Base-by-base conservation (phyloP, 35 echinoderm and acorn worm genomes). In the Ophiothrix spiculata region DNA sequence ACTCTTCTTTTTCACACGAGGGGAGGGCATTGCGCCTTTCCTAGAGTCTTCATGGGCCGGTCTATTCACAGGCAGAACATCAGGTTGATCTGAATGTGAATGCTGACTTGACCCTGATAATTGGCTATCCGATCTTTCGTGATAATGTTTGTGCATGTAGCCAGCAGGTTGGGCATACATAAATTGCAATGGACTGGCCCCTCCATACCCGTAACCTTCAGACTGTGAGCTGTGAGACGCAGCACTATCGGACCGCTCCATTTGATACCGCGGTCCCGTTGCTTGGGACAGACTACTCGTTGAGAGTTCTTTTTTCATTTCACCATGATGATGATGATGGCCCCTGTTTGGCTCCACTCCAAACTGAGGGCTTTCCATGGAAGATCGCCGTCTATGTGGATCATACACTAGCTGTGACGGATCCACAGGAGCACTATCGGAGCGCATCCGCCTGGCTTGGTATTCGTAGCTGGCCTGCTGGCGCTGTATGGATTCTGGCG, bases 1-100 rank as follows among this genome's bases (percentile, higher is more conserved):
- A 17, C 88, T 95, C 79, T 88, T 95, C 86, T 95, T 95, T 77
- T 95, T 91, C 17, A 83, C 63, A 32, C 90, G 90, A 32, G 93
- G 93, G 31, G 93, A 95, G 40, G 93, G 90, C 54, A 83, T 64
- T 77, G 89, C 38, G 80, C 86, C 1, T 37, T 89, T 84, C 37
- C 91, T 28, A 32, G 45, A 32, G 35, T 86, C 89, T 0, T 84
- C 83, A 21, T 80, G 83, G 84, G 32, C 64, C 25, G 37, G 63
- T 33, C 84, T 40, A 29, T 41, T 64, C 35, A 60, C 34, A 32
- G 84, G 73, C 38, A 64, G 36, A 12, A 74, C 75, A 15, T 75
- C 81, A 21, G n/a, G 40, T 36, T 78, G 76, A 35, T 80, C 78
- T 36, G 79, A 16, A 45, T 76, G 39, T 38, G 81, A 76, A 64